Conservation (phyloP, 2,888 invertebrate genomes). For the Poecilobothrus nobilitatus region DNA sequence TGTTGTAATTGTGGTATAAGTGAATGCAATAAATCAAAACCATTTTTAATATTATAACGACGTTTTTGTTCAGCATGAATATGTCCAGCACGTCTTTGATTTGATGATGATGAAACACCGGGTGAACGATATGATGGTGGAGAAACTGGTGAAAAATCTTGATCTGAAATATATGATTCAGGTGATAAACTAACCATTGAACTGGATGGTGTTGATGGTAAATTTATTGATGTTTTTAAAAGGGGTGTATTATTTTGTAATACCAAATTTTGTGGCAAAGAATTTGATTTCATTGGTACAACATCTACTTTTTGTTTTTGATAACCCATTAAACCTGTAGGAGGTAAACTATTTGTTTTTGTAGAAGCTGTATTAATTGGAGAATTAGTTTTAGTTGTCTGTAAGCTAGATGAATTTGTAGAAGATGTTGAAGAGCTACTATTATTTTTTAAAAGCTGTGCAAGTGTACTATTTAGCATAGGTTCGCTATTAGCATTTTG, state of each 20-base stretch:
- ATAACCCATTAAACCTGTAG: conserved; percentile 14
- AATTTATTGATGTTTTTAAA: conserved; percentile 1
- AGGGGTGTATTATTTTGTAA: conserved; percentile 16
- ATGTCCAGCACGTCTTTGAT: conserved; percentile 76
- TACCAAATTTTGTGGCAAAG: conserved; percentile 34
- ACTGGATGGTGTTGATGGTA: conserved; percentile 17
- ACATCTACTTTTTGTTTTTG: conserved; percentile 15
- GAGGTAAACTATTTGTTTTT: conserved; percentile 15
- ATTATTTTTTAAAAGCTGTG: conserved; percentile 63
- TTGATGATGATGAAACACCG: conserved; percentile 41
- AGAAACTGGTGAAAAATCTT: conserved; percentile 50
- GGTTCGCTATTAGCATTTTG: conserved; percentile 70
- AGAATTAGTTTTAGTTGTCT: conserved; percentile 10
- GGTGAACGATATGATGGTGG: conserved; percentile 43
- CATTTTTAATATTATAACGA: conserved; percentile 90
- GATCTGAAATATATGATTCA: conserved; percentile 33
- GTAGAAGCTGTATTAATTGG: conserved; percentile 9
- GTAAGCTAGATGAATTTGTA: conserved; percentile 16
- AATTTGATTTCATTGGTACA: conserved; percentile 41
- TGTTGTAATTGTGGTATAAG: conserved; percentile 85
- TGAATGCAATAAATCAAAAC: conserved; percentile 87
- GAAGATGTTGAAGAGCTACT: conserved; percentile 18
- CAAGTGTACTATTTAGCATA: conserved; percentile 66
- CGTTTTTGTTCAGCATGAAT: conserved; percentile 94
- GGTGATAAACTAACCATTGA: conserved; percentile 27